phyloP scores from a whole-genome alignment of 2,113 vertebrate species.

The Copsychus sechellarum region DNA sequence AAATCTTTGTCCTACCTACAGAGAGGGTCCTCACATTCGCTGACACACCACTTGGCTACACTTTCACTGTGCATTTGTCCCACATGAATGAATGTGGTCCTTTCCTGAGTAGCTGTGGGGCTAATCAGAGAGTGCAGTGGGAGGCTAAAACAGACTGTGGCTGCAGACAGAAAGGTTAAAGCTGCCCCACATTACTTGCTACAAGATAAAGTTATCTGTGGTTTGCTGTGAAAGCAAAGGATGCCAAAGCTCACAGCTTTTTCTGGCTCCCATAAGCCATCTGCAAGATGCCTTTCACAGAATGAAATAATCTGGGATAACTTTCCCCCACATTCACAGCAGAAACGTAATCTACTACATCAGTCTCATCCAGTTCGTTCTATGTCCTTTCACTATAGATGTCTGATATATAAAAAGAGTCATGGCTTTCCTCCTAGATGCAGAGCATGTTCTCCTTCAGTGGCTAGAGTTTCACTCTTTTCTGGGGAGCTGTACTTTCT shows the following conservation, averaged over 20 bases:
- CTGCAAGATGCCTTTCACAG: background rate
- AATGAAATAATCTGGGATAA: background rate
- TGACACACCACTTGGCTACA: rapidly evolving
- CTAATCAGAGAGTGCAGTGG: rapidly evolving
- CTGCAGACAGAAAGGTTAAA: background rate
- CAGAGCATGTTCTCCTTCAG: background rate
- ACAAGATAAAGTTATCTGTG: background rate
- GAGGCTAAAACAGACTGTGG: background rate
- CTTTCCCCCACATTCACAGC: background rate
- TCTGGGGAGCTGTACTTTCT: background rate
- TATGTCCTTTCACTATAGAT: background rate
- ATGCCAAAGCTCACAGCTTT: background rate
- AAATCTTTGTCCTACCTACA: background rate
- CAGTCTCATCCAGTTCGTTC: background rate
- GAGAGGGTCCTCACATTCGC: background rate
- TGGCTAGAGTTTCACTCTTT: background rate
- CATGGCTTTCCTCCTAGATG: background rate
- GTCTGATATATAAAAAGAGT: background rate
- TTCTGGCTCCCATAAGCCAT: background rate
- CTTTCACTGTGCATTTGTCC: background rate
- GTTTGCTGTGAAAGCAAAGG: background rate
- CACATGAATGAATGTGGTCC: background rate
- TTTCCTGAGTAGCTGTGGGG: background rate
- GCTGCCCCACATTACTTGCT: background rate
- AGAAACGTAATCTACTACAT: background rate